Base-by-base conservation (phyloP, 1,140 invertebrate species). In the Brachionus manjavacas region DNA sequence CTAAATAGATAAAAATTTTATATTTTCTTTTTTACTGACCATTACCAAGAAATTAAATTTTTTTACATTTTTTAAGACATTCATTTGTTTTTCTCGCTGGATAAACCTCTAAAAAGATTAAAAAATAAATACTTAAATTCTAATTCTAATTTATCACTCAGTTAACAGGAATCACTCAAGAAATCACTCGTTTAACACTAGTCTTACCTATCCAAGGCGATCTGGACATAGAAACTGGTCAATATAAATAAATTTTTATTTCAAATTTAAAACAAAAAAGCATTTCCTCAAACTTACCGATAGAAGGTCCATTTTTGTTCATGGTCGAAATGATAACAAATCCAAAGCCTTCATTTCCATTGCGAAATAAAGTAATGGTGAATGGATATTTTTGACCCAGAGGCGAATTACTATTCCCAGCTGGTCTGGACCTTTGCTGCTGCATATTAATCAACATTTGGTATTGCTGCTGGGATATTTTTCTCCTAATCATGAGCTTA, bases 291-390 rank as follows among this genome's bases (percentile, higher is more conserved):
- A 85, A 90, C 91, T 91, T 92, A 94, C 96, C 96, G 87, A 98
- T 97, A 39, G 95, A 96, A 1, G 95, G 95, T 41, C 95, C 95
- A 84, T 94, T 93, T 91, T 94, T 95, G 86, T 96, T 96, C 1
- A 96, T 94, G 11, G 96, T 97, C 0, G 96, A 98, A 86, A 99
- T 98, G 78, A 99, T 97, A 23, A 99, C 96, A 90, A 99, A 99
- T 20, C 97, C 97, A 90, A 99, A 99, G 9, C 97, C 97, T 91
- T 99, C 97, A 84, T 94, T 95, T 86, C 98, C 95, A 88, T 93
- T 93, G 78, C 96, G 91, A 49, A 93, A 94, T 0, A 99, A 94
- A 9, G 94, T 93, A 11, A 97, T 94, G 87, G 97, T 94, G 86
- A 96, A 95, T 0, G 92, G 91, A 81, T 90, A 89, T 46, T 85